Percentiles rank a stretch among this genome's conserved stretches.
Evolutionary conservation across 2,797 vertebrate genomes (phyloP).

Genomic region (Sylvia borin): DNA sequence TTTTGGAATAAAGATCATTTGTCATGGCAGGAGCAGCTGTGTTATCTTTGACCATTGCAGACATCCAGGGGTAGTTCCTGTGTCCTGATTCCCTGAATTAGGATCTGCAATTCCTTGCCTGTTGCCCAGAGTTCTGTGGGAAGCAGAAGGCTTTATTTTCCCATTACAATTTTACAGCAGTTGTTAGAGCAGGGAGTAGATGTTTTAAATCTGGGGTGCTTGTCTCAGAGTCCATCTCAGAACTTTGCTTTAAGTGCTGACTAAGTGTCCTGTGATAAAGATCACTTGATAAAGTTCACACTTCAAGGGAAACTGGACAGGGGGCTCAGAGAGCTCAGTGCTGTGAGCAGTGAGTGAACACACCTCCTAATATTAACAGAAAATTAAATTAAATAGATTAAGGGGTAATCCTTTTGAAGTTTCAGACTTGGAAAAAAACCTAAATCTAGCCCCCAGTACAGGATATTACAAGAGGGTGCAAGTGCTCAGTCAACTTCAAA

Average conservation of each 20-base stretch:
- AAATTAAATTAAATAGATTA: background rate
- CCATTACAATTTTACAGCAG: constrained; percentile 22
- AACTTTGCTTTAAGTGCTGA: background rate
- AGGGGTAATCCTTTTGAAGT: background rate
- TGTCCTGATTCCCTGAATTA: constrained; percentile 60
- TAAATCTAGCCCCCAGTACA: background rate
- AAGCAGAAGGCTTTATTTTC: constrained; percentile 32
- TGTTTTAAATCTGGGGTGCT: background rate
- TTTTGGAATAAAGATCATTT: constrained; percentile 34
- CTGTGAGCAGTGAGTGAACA: background rate
- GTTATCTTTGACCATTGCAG: constrained; percentile 63
- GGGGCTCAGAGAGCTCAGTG: background rate
- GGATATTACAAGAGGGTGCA: background rate
- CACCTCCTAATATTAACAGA: background rate
- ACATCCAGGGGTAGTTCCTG: constrained; percentile 16
- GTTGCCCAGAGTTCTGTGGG: background rate
- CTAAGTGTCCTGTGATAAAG: background rate
- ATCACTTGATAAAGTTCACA: background rate
- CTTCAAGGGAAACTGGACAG: background rate
- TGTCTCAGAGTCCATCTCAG: background rate
- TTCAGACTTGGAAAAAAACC: background rate
- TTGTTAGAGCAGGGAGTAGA: constrained; percentile 36
- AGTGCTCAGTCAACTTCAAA: background rate
- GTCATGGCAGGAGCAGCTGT: constrained; percentile 47
- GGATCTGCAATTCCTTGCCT: constrained; percentile 64